Conservation (phyloP, 1,140 invertebrate species). For the Drosophila tani region DNA sequence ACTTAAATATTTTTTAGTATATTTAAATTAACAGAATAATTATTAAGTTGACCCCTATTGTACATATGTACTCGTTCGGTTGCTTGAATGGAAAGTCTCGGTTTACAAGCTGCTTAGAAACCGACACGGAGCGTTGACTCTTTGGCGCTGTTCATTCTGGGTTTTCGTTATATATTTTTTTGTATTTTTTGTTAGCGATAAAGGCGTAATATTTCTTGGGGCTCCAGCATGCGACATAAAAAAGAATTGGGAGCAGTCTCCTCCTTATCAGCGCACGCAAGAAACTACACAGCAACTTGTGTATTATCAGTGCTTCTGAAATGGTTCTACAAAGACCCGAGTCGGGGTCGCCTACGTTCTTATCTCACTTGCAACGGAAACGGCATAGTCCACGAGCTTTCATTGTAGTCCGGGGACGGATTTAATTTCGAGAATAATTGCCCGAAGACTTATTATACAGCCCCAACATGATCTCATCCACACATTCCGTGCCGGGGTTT, state of each 20-base stretch:
- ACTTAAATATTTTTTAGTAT: too few relatives aligned
- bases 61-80: not conserved
- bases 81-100: conserved; percentile 55
- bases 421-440: conserved; percentile 34
- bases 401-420: not conserved
- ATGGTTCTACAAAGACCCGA: conserved; percentile 31
- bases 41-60: not conserved
- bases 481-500: conserved; percentile 8
- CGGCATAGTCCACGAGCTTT: conserved; percentile 12
- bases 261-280: conserved; percentile 24
- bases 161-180: conserved; percentile 20
- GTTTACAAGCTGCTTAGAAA: conserved; percentile 73
- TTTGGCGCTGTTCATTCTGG: conserved; percentile 43
- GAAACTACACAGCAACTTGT: conserved; percentile 35
- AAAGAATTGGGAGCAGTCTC: conserved; percentile 39
- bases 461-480: conserved; percentile 49
- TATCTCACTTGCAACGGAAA: conserved; percentile 77
- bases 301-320: conserved; percentile 40
- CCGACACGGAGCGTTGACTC: conserved; percentile 69
- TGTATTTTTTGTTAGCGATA: conserved; percentile 49
- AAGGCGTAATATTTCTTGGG: conserved; percentile 36
- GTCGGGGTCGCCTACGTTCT: conserved; percentile 49
- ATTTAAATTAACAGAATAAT: not conserved
- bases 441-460: conserved; percentile 15
- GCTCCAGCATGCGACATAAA: conserved; percentile 56